Evolutionary conservation across 2,113 vertebrate genomes (phyloP).

Genomic region (Chrysochloris asiatica): DNA sequence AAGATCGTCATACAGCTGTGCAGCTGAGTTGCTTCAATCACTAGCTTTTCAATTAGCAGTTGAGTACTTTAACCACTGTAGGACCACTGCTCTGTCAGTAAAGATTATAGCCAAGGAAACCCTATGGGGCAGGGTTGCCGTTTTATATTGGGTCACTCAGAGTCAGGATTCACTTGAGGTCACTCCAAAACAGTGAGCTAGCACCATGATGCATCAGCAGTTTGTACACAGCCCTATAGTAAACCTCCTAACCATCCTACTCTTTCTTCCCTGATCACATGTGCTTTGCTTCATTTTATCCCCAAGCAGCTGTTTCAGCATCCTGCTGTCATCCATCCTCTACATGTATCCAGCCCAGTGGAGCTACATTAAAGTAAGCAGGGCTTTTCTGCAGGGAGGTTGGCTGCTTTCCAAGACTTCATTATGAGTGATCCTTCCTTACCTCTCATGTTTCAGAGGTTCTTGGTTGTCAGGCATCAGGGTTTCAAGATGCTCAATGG

Average conservation of each 20-base stretch:
- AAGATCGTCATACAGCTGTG: background rate
- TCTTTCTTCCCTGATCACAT: background rate
- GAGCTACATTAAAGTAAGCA: slow-evolving; percentile 32
- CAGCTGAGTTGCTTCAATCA: background rate
- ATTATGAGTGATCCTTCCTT: slow-evolving; percentile 53
- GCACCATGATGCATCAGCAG: background rate
- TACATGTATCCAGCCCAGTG: slow-evolving; percentile 44
- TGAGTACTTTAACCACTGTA: background rate
- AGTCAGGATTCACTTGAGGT: background rate
- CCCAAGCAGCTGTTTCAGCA: slow-evolving; percentile 46
- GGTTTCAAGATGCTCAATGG: background rate
- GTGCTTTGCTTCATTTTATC: background rate
- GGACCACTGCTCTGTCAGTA: background rate
- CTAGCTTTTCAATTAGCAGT: background rate
- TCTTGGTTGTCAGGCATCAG: slow-evolving; percentile 43
- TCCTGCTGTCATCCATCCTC: slow-evolving; percentile 52
- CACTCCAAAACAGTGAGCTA: background rate
- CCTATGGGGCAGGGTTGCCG: background rate
- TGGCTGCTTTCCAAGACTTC: slow-evolving; percentile 53
- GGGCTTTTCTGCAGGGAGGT: background rate
- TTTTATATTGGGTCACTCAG: background rate
- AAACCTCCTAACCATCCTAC: background rate
- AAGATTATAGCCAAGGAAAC: background rate
- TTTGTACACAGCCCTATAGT: background rate
- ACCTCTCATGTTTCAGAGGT: background rate